Evolutionary conservation across 2,888 invertebrate species (phyloP).

Genomic region (Volucella inflata): DNA sequence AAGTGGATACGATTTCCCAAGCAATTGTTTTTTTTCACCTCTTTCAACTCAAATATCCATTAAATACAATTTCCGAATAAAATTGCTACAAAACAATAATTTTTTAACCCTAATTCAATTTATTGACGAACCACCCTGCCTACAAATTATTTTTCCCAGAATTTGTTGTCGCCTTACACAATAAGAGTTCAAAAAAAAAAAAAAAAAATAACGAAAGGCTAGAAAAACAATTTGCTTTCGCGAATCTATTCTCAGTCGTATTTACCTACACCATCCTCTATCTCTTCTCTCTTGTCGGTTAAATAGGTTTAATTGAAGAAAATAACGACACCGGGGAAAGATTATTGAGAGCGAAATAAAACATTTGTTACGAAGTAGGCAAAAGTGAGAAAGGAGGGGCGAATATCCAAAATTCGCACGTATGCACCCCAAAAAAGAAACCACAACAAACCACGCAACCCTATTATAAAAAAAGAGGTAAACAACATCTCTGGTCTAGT

Average conservation of each 20-base stretch:
- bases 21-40: no score
- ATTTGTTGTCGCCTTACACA: no score
- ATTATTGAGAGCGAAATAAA: conserved; percentile 24
- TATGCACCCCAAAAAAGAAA: conserved; percentile 7
- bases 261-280: conserved; percentile 4
- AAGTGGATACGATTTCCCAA: no score
- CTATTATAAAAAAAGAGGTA: conserved; percentile 13
- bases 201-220: background rate
- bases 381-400: conserved; percentile 9
- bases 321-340: conserved; percentile 34
- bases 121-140: no score
- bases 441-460: background rate
- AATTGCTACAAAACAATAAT: no score
- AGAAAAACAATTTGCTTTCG: background rate
- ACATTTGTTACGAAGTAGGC: conserved; percentile 30
- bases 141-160: no score
- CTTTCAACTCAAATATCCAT: no score
- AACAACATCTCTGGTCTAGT: conserved; percentile 13
- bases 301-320: conserved; percentile 60
- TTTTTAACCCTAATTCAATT: no score
- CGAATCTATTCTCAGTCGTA: background rate
- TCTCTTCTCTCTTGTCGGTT: background rate
- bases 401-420: conserved; percentile 19
- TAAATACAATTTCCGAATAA: no score
- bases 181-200: background rate